Evolutionary conservation across 1,140 invertebrate species (phyloP).

Genomic region (Cylas formicarius): DNA sequence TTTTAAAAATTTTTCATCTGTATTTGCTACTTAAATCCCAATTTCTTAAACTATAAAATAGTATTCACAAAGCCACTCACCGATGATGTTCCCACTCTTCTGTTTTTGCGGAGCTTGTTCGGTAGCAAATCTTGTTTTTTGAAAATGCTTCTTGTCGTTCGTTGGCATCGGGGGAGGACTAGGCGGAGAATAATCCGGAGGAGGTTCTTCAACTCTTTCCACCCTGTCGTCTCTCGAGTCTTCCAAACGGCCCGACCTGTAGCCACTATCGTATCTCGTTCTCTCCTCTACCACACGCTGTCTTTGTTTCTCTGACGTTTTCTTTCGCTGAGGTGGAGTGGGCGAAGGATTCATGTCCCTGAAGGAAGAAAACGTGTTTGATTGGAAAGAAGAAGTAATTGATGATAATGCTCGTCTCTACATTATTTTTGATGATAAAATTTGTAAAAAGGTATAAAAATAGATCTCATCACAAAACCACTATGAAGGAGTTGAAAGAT

Average conservation of each 20-base stretch:
- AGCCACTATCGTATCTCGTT: conserved; percentile 42
- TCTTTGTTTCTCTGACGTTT: conserved; percentile 44
- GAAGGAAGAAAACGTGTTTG: conserved; percentile 3
- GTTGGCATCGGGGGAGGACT: conserved; percentile 47
- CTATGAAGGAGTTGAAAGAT: no score
- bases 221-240: conserved; percentile 42
- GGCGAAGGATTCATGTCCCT: conserved; percentile 34
- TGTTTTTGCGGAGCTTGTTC: conserved; percentile 46
- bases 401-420: no score
- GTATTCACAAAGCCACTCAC: conserved; percentile 23
- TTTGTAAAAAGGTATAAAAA: no score
- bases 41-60: conserved; percentile 7
- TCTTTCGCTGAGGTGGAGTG: conserved; percentile 53
- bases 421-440: no score
- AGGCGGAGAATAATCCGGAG: conserved; percentile 63
- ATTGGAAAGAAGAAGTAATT: no score
- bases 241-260: conserved; percentile 44
- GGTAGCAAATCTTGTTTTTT: conserved; percentile 58
- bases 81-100: conserved; percentile 41
- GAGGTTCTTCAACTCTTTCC: conserved; percentile 49
- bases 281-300: conserved; percentile 31
- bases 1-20: no score
- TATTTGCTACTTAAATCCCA: no score
- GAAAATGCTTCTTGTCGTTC: conserved; percentile 51
- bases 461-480: no score